Base-by-base conservation (phyloP, 1,140 invertebrate species). In the Drosophila teissieri region DNA sequence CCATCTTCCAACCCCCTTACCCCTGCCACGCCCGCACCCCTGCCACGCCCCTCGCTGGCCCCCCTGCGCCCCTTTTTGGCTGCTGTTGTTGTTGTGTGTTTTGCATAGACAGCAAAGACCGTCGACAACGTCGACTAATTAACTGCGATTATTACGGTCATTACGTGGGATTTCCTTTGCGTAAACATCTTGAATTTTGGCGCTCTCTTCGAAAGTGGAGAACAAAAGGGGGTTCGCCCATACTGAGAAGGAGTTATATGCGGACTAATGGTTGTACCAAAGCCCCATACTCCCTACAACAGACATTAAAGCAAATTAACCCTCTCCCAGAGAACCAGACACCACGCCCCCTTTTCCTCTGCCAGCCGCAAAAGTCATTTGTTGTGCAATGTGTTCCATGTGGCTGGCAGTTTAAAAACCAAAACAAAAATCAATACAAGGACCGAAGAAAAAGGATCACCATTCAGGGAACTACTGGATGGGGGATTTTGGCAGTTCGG, bases 141-240 rank as follows among this genome's bases (percentile, higher is more conserved):
- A 92, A 92, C 91, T 92, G 90, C 91, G 91, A 92, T 92, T 92
- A 92, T 92, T 92, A 91, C 91, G 91, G 91, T 91, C 91, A 92
- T 92, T 92, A 92, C 91, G 91, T 92, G 91, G 91, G 91, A 91
- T 92, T 92, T 92, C 90, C 86, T 91, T 80, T 90, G 82, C 82
- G 90, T 91, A 88, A 91, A 91, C 90, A 91, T 91, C 90, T 91
- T 91, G 90, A 91, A 85, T 91, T 91, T 91, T 88, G 80, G 82
- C 84, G 77, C 79, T 74, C 73, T 62, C 65, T 69, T 40, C n/a
- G n/a, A 4, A n/a, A 44, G 54, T 10, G 31, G 8, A 8, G 31
- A 31, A 31, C 31, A 31, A 31, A 31, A 31, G 27, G 31, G 31
- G 31, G 7, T 31, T 10, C 31, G 31, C 15, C 17, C 42, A 8